Base-by-base conservation (phyloP, 1,140 invertebrate species). In the Drosophila navojoa region DNA sequence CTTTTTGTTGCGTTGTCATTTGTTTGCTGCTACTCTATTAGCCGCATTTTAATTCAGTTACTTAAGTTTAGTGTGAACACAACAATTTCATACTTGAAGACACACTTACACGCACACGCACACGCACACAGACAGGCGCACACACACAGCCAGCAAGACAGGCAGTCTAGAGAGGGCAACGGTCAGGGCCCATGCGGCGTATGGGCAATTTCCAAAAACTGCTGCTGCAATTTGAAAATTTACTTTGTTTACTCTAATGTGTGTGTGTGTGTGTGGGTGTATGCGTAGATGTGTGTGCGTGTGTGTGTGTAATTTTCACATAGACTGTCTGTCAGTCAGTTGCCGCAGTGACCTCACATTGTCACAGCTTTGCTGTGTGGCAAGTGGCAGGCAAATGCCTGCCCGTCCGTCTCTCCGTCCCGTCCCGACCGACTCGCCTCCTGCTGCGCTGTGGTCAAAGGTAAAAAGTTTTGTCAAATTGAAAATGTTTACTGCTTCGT, bases 11-110 rank as follows among this genome's bases (percentile, higher is more conserved):
- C 50, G 32, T 69, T 74, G 71, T 58, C 76, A 78, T 87, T 85
- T 86, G 84, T 86, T 78, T 70, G 76, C 79, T 79, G 80, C 81
- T 86, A 89, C 84, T 89, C 84, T 84, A 87, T 87, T 87, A 89
- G 84, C 84, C 84, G 73, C 84, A 87, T 87, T 87, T 87, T 87
- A 87, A 87, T 87, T 87, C 84, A 87, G 84, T 87, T 87, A 87
- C 84, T 87, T 87, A 89, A 87, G 84, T 87, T 89, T 89, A 89
- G 84, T 87, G 84, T 87, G 84, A 87, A 87, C 84, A 87, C 84
- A 89, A 87, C 84, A 89, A 87, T 87, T 87, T 87, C 77, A 87
- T 87, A 87, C 82, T 82, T 89, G 84, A 86, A 72, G 81, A 76
- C 57, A 77, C 75, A 57, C 59, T 15, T 64, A 76, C 57, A 77